Evolutionary conservation across 1,140 invertebrate species (phyloP), one percentile per base, ranked within the genome.

Genomic region (Hyphantria cunea): DNA sequence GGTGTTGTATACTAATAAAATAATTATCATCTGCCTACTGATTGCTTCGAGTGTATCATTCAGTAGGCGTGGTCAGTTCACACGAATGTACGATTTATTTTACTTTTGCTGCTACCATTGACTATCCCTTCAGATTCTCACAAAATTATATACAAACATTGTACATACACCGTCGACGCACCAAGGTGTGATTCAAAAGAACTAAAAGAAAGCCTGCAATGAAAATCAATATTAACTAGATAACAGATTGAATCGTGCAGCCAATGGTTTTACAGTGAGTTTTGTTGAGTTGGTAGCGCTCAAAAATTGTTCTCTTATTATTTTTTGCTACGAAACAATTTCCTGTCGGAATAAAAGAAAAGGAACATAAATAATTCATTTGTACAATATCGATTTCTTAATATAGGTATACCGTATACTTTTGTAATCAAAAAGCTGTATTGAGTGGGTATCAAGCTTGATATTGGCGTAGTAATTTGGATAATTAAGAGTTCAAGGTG

Each of bases 1-100:
- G 73, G 75, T 80, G 72, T 70, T 59, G 64, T 71, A 65, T 77
- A 73, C 74, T 78, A 80, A 82, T 82, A 80, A 78, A 82, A 82
- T 78, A 78, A 80, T 82, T 80, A 84, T 76, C 56, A 15, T 59
- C 15, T 64, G 61, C 70, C 70, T 71, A 70, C 70, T 68, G 76
- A 77, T 73, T 70, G 68, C 71, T 61, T 55, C 55, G 62, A 66
- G 52, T 72, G 66, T 70, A 78, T 73, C 72, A 76, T 72, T 62
- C 25, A 61, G 66, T 54, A 61, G 78, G 78, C 72, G 81, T 74
- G 76, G 78, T 55, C 50, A 50, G 31, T 78, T 83, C 78, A 80
- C 76, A 81, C 80, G 72, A 67, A 59, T 50, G 42, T 50, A 75
- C 66, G 56, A 84, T 80, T 82, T 84, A 82, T 72, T 61, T 54